Percentiles rank a stretch among this genome's conserved stretches.
Conservation (phyloP, 1,140 invertebrate genomes). For the Wasmannia auropunctata region DNA sequence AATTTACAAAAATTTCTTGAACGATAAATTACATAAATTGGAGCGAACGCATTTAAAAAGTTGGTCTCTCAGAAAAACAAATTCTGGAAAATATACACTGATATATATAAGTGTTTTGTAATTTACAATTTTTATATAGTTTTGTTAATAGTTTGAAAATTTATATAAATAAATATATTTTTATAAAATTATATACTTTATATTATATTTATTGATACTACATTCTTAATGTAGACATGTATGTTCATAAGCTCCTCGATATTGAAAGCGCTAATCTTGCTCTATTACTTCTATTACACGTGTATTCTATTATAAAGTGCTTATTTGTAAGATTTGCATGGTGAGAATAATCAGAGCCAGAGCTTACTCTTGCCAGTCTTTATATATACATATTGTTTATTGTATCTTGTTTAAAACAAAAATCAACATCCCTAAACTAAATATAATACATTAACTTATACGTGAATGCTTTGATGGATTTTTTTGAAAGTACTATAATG, state of each 20-base stretch:
- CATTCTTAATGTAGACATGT: neutral
- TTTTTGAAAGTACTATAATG: slow-evolving; percentile 31
- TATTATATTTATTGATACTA: slow-evolving; percentile 17
- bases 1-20: neutral
- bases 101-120: neutral
- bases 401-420: slow-evolving; percentile 74
- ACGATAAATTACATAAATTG: neutral
- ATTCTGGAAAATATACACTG: neutral
- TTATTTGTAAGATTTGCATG: neutral
- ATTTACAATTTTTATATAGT: neutral
- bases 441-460: slow-evolving; percentile 75
- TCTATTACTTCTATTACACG: neutral
- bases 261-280: neutral
- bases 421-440: slow-evolving; percentile 73
- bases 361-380: slow-evolving; percentile 8
- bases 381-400: slow-evolving; percentile 61
- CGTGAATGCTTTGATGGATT: neutral
- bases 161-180: slow-evolving; percentile 33
- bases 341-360: slow-evolving; percentile 12
- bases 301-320: too few species aligned
- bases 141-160: neutral
- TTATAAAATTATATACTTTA: slow-evolving; percentile 1
- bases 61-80: neutral
- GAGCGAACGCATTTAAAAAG: neutral
- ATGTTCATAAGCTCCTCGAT: neutral